Conservation (phyloP, 2,113 vertebrate genomes). For the Rana temporaria region DNA sequence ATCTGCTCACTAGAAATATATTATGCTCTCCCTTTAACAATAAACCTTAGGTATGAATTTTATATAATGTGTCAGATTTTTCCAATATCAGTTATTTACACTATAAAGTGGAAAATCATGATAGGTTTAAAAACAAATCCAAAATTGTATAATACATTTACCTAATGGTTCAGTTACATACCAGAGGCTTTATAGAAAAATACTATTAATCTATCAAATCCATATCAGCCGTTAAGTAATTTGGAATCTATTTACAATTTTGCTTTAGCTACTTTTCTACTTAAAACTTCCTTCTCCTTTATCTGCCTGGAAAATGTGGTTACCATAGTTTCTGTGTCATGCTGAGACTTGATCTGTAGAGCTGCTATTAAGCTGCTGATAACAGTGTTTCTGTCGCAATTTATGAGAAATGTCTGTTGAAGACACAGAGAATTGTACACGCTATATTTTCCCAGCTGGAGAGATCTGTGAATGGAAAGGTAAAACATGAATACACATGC, state of each 20-base stretch:
- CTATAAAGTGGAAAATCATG: not conserved
- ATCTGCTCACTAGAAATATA: no score
- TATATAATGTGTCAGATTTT: not conserved
- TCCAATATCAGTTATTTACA: not conserved
- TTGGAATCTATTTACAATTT: conserved; percentile 65
- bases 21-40: no score
- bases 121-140: not conserved
- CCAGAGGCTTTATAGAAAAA: conserved; percentile 33
- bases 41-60: not conserved
- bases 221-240: conserved; percentile 65
- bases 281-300: conserved; percentile 65
- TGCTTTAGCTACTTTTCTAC: conserved; percentile 66
- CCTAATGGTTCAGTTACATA: conserved; percentile 16
- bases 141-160: conserved; percentile 19
- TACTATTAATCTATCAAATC: conserved; percentile 52
- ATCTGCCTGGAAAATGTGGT: conserved; percentile 73
- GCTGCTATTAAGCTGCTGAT: conserved; percentile 81
- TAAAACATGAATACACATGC: conserved; percentile 74
- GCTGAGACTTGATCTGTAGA: conserved; percentile 77
- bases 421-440: conserved; percentile 79
- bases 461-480: conserved; percentile 76
- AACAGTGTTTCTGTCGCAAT: conserved; percentile 82
- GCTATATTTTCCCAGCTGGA: conserved; percentile 84
- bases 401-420: conserved; percentile 82
- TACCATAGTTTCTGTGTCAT: conserved; percentile 76